Evolutionary conservation across 2,888 invertebrate species (phyloP).

Genomic region (Sturmia bella): DNA sequence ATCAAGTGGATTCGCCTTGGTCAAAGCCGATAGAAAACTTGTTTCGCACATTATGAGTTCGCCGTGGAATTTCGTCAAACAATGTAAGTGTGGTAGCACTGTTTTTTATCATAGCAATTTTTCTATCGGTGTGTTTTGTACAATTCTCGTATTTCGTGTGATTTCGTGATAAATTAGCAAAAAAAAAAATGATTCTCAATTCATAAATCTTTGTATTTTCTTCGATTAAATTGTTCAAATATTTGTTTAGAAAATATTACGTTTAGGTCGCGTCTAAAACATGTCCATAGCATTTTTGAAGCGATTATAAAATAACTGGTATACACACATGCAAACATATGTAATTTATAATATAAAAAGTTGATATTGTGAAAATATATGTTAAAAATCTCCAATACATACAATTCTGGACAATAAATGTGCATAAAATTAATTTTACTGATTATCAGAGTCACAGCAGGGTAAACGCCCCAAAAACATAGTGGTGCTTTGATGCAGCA

Average conservation of each 20-base stretch:
- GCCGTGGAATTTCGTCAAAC: neutral
- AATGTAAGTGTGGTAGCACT: constrained; percentile 19
- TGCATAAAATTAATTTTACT: constrained; percentile 61
- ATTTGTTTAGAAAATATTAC: neutral
- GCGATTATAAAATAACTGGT: neutral
- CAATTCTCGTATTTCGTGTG: no score
- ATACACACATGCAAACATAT: neutral
- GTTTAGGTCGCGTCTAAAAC: neutral
- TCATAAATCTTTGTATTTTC: neutral
- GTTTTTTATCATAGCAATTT: constrained; percentile 18
- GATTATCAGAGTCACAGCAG: constrained; percentile 54
- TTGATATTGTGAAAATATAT: constrained; percentile 30
- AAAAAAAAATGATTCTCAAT: constrained; percentile 5
- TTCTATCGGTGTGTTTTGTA: neutral
- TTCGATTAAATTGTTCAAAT: constrained; percentile 3
- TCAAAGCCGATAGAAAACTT: no score
- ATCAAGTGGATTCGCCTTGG: no score
- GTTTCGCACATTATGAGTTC: no score
- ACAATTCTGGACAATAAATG: constrained; percentile 48
- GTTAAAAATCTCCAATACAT: constrained; percentile 23
- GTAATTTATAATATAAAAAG: constrained; percentile 19
- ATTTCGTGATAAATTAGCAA: no score
- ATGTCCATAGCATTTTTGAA: neutral
- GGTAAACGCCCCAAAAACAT: constrained; percentile 65
- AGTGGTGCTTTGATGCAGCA: constrained; percentile 45